A percentile compares a stretch with the other conserved stretches of the same genome.
Conservation (phyloP, 2,797 vertebrate genomes). For the Streptopelia turtur region DNA sequence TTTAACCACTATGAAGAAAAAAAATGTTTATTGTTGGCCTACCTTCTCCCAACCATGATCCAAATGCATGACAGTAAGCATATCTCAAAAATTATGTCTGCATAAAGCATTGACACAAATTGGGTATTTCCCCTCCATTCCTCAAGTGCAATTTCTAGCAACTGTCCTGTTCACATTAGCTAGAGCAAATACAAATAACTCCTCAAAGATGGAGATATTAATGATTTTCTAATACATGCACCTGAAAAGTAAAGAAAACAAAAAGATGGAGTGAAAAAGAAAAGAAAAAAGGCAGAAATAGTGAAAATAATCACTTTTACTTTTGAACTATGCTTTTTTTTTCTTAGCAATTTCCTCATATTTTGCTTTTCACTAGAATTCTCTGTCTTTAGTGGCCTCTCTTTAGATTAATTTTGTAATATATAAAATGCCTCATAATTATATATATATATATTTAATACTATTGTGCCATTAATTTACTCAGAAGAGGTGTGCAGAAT, state of each 20-base stretch:
- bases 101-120: neutral
- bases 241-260: neutral
- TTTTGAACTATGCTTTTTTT: neutral
- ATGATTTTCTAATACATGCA: neutral
- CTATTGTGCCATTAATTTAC: neutral
- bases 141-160: neutral
- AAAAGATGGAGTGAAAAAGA: neutral
- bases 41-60: neutral
- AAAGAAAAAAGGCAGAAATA: neutral
- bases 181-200: neutral
- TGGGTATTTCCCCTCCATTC: neutral
- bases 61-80: rapidly evolving
- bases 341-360: neutral
- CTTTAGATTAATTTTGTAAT: neutral
- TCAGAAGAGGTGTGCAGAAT: neutral
- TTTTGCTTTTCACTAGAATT: neutral
- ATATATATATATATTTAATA: neutral
- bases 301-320: neutral
- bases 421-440: neutral
- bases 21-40: neutral
- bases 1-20: neutral
- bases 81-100: neutral
- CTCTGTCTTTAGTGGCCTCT: neutral
- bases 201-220: neutral
- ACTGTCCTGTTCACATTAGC: neutral